A percentile compares a stretch with the other conserved stretches of the same genome.
phyloP scores from a whole-genome alignment of 2,888 invertebrate genomes.

The Allygus modestus region DNA sequence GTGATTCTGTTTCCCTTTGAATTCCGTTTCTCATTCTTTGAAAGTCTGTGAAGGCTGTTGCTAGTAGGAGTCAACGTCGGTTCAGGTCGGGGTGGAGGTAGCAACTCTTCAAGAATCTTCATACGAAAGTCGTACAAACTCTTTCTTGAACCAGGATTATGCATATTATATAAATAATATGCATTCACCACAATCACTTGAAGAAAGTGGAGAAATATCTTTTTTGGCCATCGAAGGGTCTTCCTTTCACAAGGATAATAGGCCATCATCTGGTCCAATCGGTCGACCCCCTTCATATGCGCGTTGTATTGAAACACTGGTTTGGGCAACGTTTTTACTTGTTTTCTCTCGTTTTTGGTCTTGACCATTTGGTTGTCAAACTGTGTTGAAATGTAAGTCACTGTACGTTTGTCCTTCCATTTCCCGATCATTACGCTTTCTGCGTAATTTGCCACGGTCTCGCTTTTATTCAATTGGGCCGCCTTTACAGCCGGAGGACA shows the following conservation, averaged over 20 bases:
- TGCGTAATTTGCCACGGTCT: conserved; percentile 8
- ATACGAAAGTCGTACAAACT: conserved; percentile 11
- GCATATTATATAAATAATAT: conserved; percentile 35
- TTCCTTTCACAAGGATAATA: conserved; percentile 53
- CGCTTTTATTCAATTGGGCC: background rate
- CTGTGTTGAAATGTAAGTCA: conserved; percentile 56
- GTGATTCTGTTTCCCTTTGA: background rate
- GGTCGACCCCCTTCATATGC: conserved; percentile 66
- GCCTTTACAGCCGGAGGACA: background rate
- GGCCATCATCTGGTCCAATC: conserved; percentile 38
- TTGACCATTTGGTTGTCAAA: conserved; percentile 59
- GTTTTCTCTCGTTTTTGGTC: background rate
- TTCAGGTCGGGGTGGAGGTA: background rate
- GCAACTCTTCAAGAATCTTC: background rate
- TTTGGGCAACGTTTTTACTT: conserved; percentile 63
- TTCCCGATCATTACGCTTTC: conserved; percentile 33
- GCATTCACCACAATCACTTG: conserved; percentile 59
- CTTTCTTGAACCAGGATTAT: background rate
- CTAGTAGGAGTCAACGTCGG: background rate
- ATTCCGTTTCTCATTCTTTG: background rate
- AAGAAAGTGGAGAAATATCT: conserved; percentile 45
- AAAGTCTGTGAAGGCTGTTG: background rate
- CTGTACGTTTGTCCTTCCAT: conserved; percentile 57
- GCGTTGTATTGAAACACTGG: conserved; percentile 67
- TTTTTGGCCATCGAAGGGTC: conserved; percentile 31